Percentiles rank a stretch among this genome's conserved stretches.
These are phyloP conservation scores for Ectropis grisescens DNA, from an alignment of 1,140 invertebrate species.

Conservation along the genomic window DNA sequence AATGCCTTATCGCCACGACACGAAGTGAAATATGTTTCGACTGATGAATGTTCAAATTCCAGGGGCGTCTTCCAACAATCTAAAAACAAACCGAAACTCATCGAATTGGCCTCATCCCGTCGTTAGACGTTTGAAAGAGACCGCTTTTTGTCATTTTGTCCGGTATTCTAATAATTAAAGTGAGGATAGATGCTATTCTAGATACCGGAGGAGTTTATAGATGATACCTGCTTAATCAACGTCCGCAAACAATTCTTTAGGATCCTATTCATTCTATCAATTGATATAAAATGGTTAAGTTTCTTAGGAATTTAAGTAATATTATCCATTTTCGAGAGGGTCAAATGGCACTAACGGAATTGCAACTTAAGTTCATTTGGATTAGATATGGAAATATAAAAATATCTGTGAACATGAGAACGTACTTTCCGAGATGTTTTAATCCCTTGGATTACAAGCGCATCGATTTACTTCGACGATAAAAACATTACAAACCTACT, in stretches of 20 bases:
- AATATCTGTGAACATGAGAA: too few relatives aligned
- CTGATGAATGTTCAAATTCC: conserved; percentile 52
- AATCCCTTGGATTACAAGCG: too few relatives aligned
- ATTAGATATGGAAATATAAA: too few relatives aligned
- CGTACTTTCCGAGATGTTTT: too few relatives aligned
- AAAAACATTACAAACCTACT: too few relatives aligned
- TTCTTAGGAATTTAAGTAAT: too few relatives aligned
- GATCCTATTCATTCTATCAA: conserved; percentile 2
- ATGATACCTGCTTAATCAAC: conserved; percentile 52
- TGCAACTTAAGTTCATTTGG: too few relatives aligned
- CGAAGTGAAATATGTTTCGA: conserved; percentile 37
- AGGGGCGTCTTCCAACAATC: conserved; percentile 34
- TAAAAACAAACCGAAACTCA: conserved; percentile 48
- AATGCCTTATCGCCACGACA: conserved; percentile 42
- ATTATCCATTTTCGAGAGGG: too few relatives aligned
- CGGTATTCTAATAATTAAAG: conserved; percentile 47
- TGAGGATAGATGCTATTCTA: conserved; percentile 33
- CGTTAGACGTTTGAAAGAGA: conserved; percentile 27
- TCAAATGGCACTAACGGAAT: too few relatives aligned
- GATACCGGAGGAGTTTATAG: conserved; percentile 42
- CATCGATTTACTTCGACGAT: too few relatives aligned
- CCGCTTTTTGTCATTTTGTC: conserved; percentile 35
- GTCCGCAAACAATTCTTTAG: conserved; percentile 27
- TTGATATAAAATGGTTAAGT: too few relatives aligned
- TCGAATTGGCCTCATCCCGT: conserved; percentile 32